A percentile compares a stretch with the other conserved stretches of the same genome.
Conservation (phyloP, 2,797 vertebrate genomes). For the Pithecia hirsuta region DNA sequence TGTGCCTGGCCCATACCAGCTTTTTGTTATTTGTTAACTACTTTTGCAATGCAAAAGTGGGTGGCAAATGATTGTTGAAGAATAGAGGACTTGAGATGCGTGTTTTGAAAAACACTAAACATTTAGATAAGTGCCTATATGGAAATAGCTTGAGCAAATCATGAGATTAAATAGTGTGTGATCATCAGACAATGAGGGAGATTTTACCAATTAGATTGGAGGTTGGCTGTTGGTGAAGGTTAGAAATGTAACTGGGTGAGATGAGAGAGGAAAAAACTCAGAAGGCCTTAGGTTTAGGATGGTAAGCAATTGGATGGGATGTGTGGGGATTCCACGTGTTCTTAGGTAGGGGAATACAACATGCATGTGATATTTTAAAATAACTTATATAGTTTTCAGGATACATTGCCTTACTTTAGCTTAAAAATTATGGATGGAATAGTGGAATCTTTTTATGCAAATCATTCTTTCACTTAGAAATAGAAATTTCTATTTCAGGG, state of each 20-base stretch:
- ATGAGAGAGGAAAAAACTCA: not conserved
- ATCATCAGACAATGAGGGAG: not conserved
- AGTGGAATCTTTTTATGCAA: constrained; percentile 49
- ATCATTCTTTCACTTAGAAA: constrained; percentile 51
- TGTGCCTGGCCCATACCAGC: not conserved
- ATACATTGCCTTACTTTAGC: constrained; percentile 28
- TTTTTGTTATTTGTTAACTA: not conserved
- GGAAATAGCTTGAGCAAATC: not conserved
- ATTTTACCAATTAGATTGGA: not conserved
- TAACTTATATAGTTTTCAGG: constrained; percentile 7
- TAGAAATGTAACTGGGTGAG: not conserved
- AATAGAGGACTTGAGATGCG: not conserved
- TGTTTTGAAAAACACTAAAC: not conserved
- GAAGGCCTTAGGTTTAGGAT: not conserved
- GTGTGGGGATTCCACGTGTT: not conserved
- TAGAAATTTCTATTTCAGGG: constrained; percentile 61
- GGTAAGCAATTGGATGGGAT: not conserved
- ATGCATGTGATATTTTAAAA: not conserved
- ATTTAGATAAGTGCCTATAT: not conserved
- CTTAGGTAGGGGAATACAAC: not conserved
- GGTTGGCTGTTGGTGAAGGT: not conserved
- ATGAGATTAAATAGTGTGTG: not conserved
- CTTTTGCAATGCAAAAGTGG: not conserved
- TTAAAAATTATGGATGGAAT: constrained; percentile 34
- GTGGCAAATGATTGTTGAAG: not conserved